phyloP scores from a whole-genome alignment of 1,140 invertebrate species.

The Sesamia nonagrioides region DNA sequence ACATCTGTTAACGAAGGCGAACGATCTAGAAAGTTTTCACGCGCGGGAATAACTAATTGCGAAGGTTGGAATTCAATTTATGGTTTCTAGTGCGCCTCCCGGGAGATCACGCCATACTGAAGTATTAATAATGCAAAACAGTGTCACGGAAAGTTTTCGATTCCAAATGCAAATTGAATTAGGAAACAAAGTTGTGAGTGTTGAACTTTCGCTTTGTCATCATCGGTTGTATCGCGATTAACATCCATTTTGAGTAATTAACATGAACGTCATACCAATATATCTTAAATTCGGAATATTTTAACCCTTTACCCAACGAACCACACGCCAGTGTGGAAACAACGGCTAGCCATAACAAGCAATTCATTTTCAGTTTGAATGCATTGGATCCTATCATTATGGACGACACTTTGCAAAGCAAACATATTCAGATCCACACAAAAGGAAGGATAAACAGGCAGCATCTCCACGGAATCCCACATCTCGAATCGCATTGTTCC shows the following conservation, averaged over 20 bases:
- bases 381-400: constrained; percentile 34
- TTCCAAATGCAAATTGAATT: constrained; percentile 86
- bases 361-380: constrained; percentile 37
- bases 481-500: constrained; percentile 34
- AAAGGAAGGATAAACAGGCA: constrained; percentile 38
- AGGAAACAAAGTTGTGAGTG: constrained; percentile 82
- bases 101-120: constrained; percentile 84
- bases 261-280: constrained; percentile 35
- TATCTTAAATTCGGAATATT: not conserved
- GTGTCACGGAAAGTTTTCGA: constrained; percentile 87
- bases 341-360: constrained; percentile 1
- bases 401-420: constrained; percentile 37
- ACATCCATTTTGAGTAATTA: constrained; percentile 57
- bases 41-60: constrained; percentile 87
- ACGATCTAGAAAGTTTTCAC: constrained; percentile 87
- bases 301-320: not conserved
- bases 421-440: constrained; percentile 34
- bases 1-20: constrained; percentile 88
- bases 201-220: constrained; percentile 73
- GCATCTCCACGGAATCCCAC: constrained; percentile 25
- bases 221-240: constrained; percentile 72
- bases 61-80: constrained; percentile 87
- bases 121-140: constrained; percentile 88
- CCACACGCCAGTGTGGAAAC: not conserved
- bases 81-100: constrained; percentile 84